Evolutionary conservation across 1,140 invertebrate species (phyloP).

Genomic region (Melanaphis sacchari): DNA sequence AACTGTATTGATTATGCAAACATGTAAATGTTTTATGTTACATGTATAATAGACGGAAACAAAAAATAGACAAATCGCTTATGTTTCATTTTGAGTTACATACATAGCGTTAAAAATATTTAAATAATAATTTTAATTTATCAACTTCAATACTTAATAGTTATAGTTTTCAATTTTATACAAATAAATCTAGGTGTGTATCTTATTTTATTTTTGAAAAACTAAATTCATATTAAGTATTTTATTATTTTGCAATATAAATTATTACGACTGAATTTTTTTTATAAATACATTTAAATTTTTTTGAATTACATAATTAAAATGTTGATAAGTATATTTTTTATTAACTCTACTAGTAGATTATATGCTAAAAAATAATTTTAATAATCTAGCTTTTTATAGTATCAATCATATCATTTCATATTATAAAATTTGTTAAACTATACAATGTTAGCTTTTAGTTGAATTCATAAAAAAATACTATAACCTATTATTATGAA

Average conservation of each 20-base stretch:
- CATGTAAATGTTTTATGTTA: neutral
- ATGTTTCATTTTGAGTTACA: neutral
- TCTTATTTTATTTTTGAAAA: neutral
- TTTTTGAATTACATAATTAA: neutral
- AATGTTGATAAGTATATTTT: neutral
- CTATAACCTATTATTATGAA: no score
- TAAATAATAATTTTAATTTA: neutral
- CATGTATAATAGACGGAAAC: neutral
- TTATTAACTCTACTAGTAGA: neutral
- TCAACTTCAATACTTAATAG: neutral
- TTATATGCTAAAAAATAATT: neutral
- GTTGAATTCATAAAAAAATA: neutral
- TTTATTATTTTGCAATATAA: neutral
- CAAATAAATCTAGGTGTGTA: neutral
- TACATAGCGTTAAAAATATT: neutral
- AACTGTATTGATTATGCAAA: conserved; percentile 17
- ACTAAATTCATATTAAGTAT: neutral
- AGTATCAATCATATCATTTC: neutral
- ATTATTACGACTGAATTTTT: neutral
- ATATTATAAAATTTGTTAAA: neutral
- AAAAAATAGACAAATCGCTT: neutral
- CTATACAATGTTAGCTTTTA: neutral
- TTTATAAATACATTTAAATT: neutral
- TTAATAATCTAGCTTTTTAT: neutral
- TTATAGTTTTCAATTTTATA: neutral